Percentiles rank a stretch among this genome's conserved stretches.
phyloP scores from a whole-genome alignment of 2,113 vertebrate genomes.

The Mormoops blainvillei region DNA sequence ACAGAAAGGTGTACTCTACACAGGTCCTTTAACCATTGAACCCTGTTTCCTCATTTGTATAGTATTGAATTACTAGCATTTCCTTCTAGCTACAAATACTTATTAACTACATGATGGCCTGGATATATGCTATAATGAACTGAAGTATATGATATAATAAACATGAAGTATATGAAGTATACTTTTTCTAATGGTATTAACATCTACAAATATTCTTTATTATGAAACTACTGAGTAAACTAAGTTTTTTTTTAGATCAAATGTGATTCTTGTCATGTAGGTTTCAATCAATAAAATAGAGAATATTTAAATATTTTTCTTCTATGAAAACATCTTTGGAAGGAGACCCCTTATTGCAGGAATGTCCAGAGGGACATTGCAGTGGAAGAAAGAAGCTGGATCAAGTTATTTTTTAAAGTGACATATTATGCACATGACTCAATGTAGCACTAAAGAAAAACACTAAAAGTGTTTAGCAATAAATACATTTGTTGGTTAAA shows the following conservation, averaged over 20 bases:
- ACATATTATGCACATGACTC: slow-evolving; percentile 24
- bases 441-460: slow-evolving; percentile 55
- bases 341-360: slow-evolving; percentile 48
- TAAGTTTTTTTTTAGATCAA: slow-evolving; percentile 57
- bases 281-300: slow-evolving; percentile 61
- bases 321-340: slow-evolving; percentile 48
- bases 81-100: neutral
- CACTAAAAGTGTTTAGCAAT: neutral
- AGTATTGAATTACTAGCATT: neutral
- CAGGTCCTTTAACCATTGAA: neutral
- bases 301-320: slow-evolving; percentile 59
- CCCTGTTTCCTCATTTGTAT: neutral
- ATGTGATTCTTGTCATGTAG: slow-evolving; percentile 35
- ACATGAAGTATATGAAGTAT: no score
- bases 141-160: neutral
- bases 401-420: slow-evolving; percentile 63
- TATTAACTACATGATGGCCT: neutral
- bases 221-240: slow-evolving; percentile 39
- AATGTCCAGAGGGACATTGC: slow-evolving; percentile 44
- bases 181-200: slow-evolving; percentile 50
- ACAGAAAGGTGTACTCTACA: neutral
- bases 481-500: slow-evolving; percentile 23
- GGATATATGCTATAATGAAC: neutral
- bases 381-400: neutral
- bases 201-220: slow-evolving; percentile 27